These are phyloP conservation scores for Pelodytes ibericus DNA, from an alignment of 2,797 vertebrate species.

Conservation along the genomic window DNA sequence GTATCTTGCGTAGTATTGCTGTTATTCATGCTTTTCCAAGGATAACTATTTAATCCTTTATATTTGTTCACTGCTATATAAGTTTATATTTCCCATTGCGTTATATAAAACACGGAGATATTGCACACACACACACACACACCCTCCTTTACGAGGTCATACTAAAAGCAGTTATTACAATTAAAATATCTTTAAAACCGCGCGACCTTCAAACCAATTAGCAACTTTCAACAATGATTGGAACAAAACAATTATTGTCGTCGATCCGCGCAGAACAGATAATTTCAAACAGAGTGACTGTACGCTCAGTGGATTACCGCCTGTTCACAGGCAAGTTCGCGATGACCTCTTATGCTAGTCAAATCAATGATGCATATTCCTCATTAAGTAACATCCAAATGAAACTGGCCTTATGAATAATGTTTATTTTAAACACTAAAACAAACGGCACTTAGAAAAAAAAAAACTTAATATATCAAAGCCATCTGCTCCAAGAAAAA, in stretches of 20 bases:
- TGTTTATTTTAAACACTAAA: slow-evolving; percentile 92
- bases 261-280: slow-evolving; percentile 96
- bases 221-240: slow-evolving; percentile 90
- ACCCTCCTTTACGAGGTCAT: too few relatives aligned
- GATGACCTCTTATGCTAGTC: slow-evolving; percentile 97
- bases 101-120: too few relatives aligned
- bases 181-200: slow-evolving; percentile 66
- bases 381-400: slow-evolving; percentile 96
- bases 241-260: slow-evolving; percentile 94
- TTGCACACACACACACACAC: too few relatives aligned
- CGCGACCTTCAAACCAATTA: slow-evolving; percentile 96
- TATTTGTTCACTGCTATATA: too few relatives aligned
- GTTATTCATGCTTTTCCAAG: too few relatives aligned
- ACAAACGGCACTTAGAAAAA: slow-evolving; percentile 88
- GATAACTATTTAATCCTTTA: too few relatives aligned
- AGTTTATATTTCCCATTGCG: too few relatives aligned
- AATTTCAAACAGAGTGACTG: slow-evolving; percentile 99
- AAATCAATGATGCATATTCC: slow-evolving; percentile 95
- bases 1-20: too few relatives aligned
- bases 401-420: slow-evolving; percentile 94
- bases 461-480: slow-evolving; percentile 77
- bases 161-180: slow-evolving; percentile 9
- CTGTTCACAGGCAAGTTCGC: slow-evolving; percentile 87
- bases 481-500: slow-evolving; percentile 70
- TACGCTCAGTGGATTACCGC: slow-evolving; percentile 86